Evolutionary conservation across 1,140 invertebrate species (phyloP), one percentile per base, ranked within the genome.

Genomic region (Dysdera silvatica): DNA sequence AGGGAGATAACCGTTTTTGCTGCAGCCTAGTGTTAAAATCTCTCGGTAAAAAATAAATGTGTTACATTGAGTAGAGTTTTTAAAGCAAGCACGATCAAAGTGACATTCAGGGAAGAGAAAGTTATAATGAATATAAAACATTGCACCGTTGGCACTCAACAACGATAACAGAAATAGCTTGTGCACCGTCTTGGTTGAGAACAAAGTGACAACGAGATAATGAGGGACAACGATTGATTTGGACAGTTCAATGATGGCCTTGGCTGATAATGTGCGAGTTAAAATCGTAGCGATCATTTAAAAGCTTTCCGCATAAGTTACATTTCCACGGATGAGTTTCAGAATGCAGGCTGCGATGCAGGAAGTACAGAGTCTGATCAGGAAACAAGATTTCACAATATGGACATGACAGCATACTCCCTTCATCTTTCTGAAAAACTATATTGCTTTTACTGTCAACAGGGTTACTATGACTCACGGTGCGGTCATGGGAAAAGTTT

Each of bases 261-360:
- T 92, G 91, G 77, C 89, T 93, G 62, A 95, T 80, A 73, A 95
- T 82, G 83, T 98, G 95, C 67, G 91, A 91, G 80, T 95, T 94
- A 79, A 98, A 98, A 77, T 95, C 90, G 77, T 96, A 95, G 32
- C 94, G 85, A 73, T 95, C 93, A 72, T 84, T 87, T 75, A 90
- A 94, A 71, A 88, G 85, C 76, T 93, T 88, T 28, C 92, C 92
- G 76, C 95, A 98, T 68, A 96, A 90, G 79, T 97, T 97, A 78
- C 95, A 98, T 76, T 93, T 93, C 91, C 92, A 97, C 0, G 94
- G 93, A 80, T 96, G 94, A 65, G 90, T 88, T 70, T 95, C 89
- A 67, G 90, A 93, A 79, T 98, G 95, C 74, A 95, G 91, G 65
- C 93, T 93, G 80, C 95, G 96, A 80, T 98, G 95, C 49, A 98